Evolutionary conservation across 2,113 vertebrate species (phyloP), one percentile per base, ranked within the genome.

Genomic region (Ceyx melanurus): DNA sequence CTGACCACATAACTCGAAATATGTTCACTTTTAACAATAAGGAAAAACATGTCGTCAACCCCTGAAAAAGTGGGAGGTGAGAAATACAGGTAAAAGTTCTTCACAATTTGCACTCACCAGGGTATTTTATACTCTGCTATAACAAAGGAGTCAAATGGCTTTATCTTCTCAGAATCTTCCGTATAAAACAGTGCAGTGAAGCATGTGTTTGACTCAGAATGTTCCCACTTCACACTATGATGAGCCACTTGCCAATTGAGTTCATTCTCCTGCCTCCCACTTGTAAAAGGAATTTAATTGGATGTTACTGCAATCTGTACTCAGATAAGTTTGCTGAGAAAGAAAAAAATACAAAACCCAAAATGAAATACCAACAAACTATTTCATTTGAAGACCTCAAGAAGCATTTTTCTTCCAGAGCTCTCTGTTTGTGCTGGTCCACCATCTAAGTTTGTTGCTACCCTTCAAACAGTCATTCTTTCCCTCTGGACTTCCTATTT

Each of bases 231-330:
- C 60, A 60, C 33, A 51, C 35, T n/a, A 68, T 43, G 82, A 82
- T 79, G 17, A 95, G 33, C 74, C 37, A 77, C 21, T 93, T 87
- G 56, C 86, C 91, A 94, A 42, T 54, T 89, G 93, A 76, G 74
- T 67, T 91, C 82, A 84, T 37, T 45, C 62, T 86, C 72, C 67
- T 85, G n/a, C 56, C 62, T 93, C 48, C 65, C 48, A 73, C 72
- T 82, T 82, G 64, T 13, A 62, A 77, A 89, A 74, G 31, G 64
- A 88, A 74, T 88, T 87, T 89, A 92, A 76, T 73, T 94, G 82
- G 71, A 70, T 86, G 28, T 50, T 29, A 80, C 29, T 82, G 76
- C 64, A 88, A 80, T 58, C 62, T 42, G 29, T 76, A 84, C 65
- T 57, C 60, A 82, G 37, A 76, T 77, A 75, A 91, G 21, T 10